These are phyloP conservation scores for Ochotona princeps DNA, from an alignment of 2,113 vertebrate species.

Conservation along the genomic window DNA sequence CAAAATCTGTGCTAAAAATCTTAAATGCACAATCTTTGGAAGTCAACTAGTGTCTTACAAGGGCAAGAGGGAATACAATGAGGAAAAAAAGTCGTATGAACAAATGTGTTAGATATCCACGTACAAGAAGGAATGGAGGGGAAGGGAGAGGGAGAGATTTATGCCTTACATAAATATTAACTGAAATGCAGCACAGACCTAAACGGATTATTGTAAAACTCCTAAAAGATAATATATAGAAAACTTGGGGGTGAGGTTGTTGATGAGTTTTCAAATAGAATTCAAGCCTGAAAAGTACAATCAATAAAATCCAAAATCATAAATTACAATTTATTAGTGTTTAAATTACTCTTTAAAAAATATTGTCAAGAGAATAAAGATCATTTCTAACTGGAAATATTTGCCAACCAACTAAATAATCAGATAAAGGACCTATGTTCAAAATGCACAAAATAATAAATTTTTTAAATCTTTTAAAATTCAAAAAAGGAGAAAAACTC, in stretches of 20 bases:
- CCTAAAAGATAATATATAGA: background rate
- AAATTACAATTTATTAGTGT: background rate
- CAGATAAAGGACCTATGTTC: background rate
- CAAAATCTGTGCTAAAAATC: too few relatives aligned
- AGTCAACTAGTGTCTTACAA: background rate
- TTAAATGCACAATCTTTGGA: background rate
- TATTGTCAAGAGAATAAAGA: background rate
- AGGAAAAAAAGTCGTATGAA: background rate
- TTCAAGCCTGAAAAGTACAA: background rate
- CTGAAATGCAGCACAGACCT: background rate
- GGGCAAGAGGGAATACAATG: background rate
- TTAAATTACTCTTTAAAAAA: background rate
- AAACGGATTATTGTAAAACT: background rate
- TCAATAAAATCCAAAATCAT: background rate
- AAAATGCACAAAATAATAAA: background rate
- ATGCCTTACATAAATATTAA: background rate
- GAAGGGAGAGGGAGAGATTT: background rate
- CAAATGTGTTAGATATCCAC: background rate
- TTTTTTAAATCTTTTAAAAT: background rate
- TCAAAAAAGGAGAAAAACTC: background rate
- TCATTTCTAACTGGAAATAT: background rate
- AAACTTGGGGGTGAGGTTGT: background rate
- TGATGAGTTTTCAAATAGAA: background rate
- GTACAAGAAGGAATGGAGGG: too few relatives aligned
- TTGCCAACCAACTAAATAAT: background rate